Evolutionary conservation across 1,140 invertebrate genomes (phyloP).

Genomic region (Drosophila guanche): DNA sequence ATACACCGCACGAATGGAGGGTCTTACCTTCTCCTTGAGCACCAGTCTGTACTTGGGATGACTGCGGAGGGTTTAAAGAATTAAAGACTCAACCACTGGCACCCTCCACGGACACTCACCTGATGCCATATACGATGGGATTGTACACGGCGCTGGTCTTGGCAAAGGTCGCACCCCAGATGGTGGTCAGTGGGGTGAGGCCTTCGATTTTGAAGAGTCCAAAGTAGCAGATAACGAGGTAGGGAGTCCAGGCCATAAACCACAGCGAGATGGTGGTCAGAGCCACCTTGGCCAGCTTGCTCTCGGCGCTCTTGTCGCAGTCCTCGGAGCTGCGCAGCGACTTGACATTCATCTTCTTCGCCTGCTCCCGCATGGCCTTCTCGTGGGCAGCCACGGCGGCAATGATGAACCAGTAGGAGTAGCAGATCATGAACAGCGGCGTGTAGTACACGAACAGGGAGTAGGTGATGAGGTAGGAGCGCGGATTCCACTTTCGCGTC

Average conservation of each 20-base stretch:
- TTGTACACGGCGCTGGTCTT: slow-evolving; percentile 92
- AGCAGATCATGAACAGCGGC: slow-evolving; percentile 89
- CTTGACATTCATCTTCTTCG: slow-evolving; percentile 93
- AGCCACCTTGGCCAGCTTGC: slow-evolving; percentile 91
- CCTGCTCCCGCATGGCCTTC: slow-evolving; percentile 91
- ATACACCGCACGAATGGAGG: background rate
- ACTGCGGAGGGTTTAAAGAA: slow-evolving; percentile 74
- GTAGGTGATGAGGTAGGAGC: slow-evolving; percentile 89
- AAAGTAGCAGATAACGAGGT: slow-evolving; percentile 91
- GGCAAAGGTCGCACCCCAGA: slow-evolving; percentile 91
- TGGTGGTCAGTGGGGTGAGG: slow-evolving; percentile 89
- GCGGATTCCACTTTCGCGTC: slow-evolving; percentile 86
- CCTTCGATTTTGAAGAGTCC: slow-evolving; percentile 89
- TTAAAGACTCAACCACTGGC: no score
- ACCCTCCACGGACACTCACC: slow-evolving; percentile 81
- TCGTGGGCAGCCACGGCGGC: slow-evolving; percentile 91
- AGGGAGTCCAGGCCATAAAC: slow-evolving; percentile 94
- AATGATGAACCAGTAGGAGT: slow-evolving; percentile 91
- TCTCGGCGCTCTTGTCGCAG: slow-evolving; percentile 88
- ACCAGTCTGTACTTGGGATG: slow-evolving; percentile 91
- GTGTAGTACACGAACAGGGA: slow-evolving; percentile 88
- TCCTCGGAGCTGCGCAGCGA: slow-evolving; percentile 89
- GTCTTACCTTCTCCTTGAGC: slow-evolving; percentile 85
- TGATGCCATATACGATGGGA: slow-evolving; percentile 92
- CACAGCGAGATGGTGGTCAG: slow-evolving; percentile 92